A percentile compares a stretch with the other conserved stretches of the same genome.
Evolutionary conservation across 2,888 invertebrate genomes (phyloP).

Genomic region (Choristoneura rosaceana): DNA sequence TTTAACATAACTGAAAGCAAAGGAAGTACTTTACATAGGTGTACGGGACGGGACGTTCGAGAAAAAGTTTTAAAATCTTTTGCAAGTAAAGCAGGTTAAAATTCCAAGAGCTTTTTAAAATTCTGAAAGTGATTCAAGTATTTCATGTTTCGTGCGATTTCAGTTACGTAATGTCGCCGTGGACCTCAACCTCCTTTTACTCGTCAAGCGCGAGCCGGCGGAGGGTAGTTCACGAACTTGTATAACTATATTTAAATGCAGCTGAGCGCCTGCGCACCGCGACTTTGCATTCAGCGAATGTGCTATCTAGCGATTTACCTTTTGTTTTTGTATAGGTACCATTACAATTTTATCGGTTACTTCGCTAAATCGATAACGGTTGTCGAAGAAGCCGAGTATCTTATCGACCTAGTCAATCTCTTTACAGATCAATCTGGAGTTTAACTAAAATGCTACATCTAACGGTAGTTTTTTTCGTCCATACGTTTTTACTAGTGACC

Average conservation of each 20-base stretch:
- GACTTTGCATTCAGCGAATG: conserved; percentile 38
- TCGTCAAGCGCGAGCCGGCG: conserved; percentile 14
- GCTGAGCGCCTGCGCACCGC: conserved; percentile 26
- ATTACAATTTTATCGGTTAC: background rate
- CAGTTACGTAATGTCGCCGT: conserved; percentile 30
- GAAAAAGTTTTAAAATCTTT: background rate
- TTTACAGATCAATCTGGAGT: background rate
- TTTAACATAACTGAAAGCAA: no score
- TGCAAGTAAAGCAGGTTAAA: background rate
- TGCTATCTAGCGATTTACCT: conserved; percentile 30
- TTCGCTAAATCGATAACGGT: conserved; percentile 3
- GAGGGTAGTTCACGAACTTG: conserved; percentile 18
- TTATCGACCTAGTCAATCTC: background rate
- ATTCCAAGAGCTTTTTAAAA: conserved; percentile 1
- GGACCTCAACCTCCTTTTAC: conserved; percentile 38
- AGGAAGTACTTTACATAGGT: no score
- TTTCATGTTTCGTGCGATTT: conserved; percentile 10
- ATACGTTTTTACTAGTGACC: background rate
- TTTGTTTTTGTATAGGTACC: conserved; percentile 12
- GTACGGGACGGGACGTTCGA: no score
- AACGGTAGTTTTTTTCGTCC: background rate
- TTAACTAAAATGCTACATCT: background rate
- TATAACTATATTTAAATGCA: background rate
- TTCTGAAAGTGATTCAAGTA: conserved; percentile 7
- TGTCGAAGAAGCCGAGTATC: background rate